These are phyloP conservation scores for Cheilosia vernalis DNA, from an alignment of 2,888 invertebrate genomes.

Conservation along the genomic window DNA sequence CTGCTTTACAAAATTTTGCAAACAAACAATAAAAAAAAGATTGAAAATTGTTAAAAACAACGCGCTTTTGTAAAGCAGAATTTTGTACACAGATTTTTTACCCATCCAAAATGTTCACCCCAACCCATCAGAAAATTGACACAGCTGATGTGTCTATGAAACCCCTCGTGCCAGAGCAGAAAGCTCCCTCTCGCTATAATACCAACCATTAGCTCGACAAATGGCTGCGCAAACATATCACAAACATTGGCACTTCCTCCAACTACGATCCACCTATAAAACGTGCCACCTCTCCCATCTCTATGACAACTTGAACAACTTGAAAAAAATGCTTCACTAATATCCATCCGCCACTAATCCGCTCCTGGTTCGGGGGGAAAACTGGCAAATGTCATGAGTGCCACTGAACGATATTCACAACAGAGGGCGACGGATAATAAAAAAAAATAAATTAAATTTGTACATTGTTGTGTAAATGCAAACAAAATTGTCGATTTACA, in stretches of 20 bases:
- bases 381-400: constrained; percentile 55
- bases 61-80: no score
- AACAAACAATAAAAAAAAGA: no score
- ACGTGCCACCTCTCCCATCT: not conserved
- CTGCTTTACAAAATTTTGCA: no score
- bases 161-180: not conserved
- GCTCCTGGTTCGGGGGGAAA: constrained; percentile 26
- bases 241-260: no score
- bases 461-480: constrained; percentile 74
- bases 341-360: constrained; percentile 16
- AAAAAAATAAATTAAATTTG: constrained; percentile 71
- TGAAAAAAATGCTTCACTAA: not conserved
- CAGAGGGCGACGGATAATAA: constrained; percentile 16
- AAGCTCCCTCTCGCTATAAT: not conserved
- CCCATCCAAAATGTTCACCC: no score
- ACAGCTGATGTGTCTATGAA: no score
- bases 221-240: not conserved
- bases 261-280: not conserved
- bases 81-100: no score
- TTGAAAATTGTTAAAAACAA: no score
- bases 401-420: constrained; percentile 23
- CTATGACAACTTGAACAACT: not conserved
- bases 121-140: no score
- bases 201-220: not conserved
- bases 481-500: constrained; percentile 74